phyloP scores from a whole-genome alignment of 2,797 vertebrate species.

The Sebastes oblongus region DNA sequence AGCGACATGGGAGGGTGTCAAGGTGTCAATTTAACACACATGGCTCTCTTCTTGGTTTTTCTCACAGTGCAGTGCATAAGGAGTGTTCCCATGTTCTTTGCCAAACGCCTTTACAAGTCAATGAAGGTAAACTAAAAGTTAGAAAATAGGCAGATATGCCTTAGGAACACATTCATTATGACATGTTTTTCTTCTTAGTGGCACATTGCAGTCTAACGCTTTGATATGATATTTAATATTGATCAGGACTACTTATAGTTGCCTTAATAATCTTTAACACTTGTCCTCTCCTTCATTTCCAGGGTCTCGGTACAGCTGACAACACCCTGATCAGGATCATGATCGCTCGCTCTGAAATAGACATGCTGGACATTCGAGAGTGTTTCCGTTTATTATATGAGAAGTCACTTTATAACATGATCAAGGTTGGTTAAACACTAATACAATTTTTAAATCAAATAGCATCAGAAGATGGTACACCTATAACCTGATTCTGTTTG shows the following conservation, averaged over 20 bases:
- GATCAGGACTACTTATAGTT: neutral
- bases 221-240: too few relatives aligned
- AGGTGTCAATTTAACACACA: neutral
- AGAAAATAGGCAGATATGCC: neutral
- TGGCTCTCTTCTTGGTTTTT: neutral
- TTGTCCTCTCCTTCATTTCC: conserved; percentile 10
- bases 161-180: neutral
- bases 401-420: conserved; percentile 96
- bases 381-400: conserved; percentile 94
- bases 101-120: conserved; percentile 92
- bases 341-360: conserved; percentile 93
- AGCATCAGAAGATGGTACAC: neutral
- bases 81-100: conserved; percentile 91
- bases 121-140: conserved; percentile 90
- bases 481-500: neutral
- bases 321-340: conserved; percentile 97
- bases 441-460: neutral
- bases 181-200: neutral
- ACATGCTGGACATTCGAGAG: conserved; percentile 98
- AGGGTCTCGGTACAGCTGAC: conserved; percentile 96
- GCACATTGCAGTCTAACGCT: too few relatives aligned
- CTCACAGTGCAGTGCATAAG: conserved; percentile 90
- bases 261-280: neutral
- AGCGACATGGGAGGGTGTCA: neutral
- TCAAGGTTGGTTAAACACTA: conserved; percentile 81